Conservation (phyloP, 1,140 invertebrate genomes). For the Agraylea sexmaculata region DNA sequence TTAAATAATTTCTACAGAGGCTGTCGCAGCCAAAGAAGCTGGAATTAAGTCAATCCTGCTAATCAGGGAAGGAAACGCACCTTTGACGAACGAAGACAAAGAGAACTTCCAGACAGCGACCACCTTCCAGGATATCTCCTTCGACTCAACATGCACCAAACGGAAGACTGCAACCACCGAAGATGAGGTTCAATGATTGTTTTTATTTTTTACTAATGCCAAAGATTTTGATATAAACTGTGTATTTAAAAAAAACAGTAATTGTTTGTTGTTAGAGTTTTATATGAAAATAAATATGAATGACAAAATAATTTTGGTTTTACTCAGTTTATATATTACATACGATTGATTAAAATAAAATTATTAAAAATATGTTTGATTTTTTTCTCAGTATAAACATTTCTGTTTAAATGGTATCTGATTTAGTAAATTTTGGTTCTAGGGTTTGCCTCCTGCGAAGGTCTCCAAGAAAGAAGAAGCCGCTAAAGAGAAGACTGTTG, state of each 20-base stretch:
- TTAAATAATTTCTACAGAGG: conserved; percentile 50
- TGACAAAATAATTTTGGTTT: too few relatives aligned
- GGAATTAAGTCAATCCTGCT: conserved; percentile 59
- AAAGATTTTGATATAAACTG: conserved; percentile 1
- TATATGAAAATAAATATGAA: too few relatives aligned
- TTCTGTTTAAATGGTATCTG: too few relatives aligned
- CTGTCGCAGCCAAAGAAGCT: conserved; percentile 61
- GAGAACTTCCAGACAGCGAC: conserved; percentile 33
- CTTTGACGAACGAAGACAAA: conserved; percentile 48
- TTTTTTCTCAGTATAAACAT: too few relatives aligned
- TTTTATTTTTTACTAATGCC: conserved; percentile 1
- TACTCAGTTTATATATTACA: too few relatives aligned
- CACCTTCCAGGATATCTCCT: conserved; percentile 13
- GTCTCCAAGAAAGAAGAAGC: conserved; percentile 12
- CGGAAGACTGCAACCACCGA: conserved; percentile 12
- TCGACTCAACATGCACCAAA: conserved; percentile 6
- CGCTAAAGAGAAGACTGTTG: conserved; percentile 6
- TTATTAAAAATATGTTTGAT: too few relatives aligned
- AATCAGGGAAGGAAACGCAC: conserved; percentile 63
- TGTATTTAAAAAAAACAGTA: too few relatives aligned
- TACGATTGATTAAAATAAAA: too few relatives aligned
- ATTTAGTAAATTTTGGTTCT: conserved; percentile 9
- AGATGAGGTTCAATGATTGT: conserved; percentile 12
- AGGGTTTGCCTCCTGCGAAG: conserved; percentile 18
- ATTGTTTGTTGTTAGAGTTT: too few relatives aligned